These are phyloP conservation scores for Pelmatolapia mariae DNA, from an alignment of 2,113 vertebrate species.

Conservation along the genomic window DNA sequence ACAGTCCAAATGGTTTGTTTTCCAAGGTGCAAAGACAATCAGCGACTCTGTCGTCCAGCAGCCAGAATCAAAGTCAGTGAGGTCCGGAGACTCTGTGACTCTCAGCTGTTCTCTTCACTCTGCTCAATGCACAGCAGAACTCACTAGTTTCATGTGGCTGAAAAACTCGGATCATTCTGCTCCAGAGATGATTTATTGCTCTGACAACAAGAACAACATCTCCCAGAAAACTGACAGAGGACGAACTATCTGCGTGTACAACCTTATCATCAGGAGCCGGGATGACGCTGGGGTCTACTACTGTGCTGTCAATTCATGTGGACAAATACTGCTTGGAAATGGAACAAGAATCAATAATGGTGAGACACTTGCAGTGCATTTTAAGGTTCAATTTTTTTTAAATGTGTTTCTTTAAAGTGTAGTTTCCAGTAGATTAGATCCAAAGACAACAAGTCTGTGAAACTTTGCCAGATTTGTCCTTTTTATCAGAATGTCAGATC, in stretches of 20 bases:
- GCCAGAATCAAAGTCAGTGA: neutral
- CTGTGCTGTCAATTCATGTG: neutral
- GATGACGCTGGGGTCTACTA: neutral
- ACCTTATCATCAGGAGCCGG: neutral
- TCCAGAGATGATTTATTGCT: neutral
- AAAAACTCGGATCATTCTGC: neutral
- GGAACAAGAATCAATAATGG: fast-evolving
- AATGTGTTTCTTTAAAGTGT: fast-evolving
- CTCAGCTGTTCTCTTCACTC: slow-evolving; percentile 29
- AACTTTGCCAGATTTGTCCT: no score
- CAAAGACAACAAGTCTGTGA: no score
- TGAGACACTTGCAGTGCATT: fast-evolving
- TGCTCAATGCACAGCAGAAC: neutral
- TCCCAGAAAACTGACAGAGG: neutral
- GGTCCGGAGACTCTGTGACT: slow-evolving; percentile 4
- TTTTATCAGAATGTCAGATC: fast-evolving
- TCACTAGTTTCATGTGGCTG: slow-evolving; percentile 19
- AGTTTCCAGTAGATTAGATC: neutral
- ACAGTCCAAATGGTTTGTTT: neutral
- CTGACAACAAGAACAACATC: no score
- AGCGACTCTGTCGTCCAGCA: neutral
- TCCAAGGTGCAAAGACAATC: neutral
- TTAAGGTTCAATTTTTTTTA: fast-evolving
- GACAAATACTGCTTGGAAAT: neutral
- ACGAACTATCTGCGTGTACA: neutral